phyloP scores from a whole-genome alignment of 2,797 vertebrate genomes.

The Threskiornis aethiopicus region DNA sequence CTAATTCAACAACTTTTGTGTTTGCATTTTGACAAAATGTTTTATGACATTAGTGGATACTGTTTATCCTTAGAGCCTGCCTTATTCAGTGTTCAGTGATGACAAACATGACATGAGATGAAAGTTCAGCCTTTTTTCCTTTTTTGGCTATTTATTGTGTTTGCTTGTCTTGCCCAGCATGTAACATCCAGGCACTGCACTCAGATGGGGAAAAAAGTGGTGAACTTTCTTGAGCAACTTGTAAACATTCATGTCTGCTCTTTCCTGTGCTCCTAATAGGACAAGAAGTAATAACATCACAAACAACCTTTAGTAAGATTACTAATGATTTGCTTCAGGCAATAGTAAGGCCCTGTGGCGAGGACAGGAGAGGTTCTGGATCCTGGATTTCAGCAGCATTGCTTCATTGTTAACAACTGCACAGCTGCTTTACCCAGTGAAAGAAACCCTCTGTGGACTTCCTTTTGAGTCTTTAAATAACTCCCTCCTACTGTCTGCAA shows the following conservation, averaged over 20 bases:
- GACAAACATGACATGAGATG: neutral
- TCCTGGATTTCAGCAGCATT: neutral
- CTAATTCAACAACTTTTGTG: neutral
- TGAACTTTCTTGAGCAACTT: neutral
- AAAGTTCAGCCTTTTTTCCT: neutral
- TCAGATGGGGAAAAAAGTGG: neutral
- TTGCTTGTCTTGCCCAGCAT: accelerated
- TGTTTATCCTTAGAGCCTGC: neutral
- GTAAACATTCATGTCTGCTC: neutral
- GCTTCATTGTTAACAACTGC: neutral
- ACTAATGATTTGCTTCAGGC: neutral
- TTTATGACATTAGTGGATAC: neutral
- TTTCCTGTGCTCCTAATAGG: neutral
- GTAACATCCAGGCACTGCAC: neutral
- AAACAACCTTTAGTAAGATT: neutral
- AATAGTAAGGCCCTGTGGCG: neutral
- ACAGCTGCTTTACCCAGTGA: neutral
- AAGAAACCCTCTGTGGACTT: neutral
- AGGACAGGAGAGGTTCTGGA: neutral
- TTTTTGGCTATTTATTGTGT: neutral
- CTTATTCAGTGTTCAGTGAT: neutral
- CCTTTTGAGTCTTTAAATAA: neutral
- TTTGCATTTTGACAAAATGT: neutral
- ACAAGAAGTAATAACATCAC: neutral
- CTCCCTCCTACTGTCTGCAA: neutral